phyloP scores from a whole-genome alignment of 2,113 vertebrate species.

The Saimiri boliviensis region DNA sequence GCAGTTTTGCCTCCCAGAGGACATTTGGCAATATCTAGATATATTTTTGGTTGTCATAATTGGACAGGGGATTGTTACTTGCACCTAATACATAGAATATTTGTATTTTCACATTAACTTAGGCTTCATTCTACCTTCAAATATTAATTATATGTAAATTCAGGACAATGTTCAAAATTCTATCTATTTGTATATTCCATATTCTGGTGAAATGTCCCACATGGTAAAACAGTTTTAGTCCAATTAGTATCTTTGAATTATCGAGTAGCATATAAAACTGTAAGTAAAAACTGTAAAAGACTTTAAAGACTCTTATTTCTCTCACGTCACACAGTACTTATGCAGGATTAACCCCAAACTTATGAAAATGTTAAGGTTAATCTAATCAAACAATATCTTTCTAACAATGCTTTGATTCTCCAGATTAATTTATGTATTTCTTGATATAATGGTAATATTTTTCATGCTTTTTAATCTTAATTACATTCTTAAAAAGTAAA shows the following conservation, averaged over 20 bases:
- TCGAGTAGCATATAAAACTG: neutral
- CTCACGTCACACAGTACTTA: neutral
- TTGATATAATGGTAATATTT: conserved; percentile 37
- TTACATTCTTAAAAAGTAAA: conserved; percentile 42
- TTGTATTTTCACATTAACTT: neutral
- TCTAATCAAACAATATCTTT: conserved; percentile 50
- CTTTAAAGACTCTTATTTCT: conserved; percentile 46
- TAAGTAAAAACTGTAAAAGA: conserved; percentile 53
- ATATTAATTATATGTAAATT: conserved; percentile 7
- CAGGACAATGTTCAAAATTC: neutral
- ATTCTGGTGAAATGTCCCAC: neutral
- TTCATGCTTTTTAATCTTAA: conserved; percentile 47
- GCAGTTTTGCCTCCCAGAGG: neutral
- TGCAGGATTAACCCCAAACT: conserved; percentile 32
- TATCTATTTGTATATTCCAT: neutral
- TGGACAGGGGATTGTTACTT: neutral
- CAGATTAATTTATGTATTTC: conserved; percentile 50
- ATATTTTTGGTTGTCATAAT: neutral
- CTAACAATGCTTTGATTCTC: conserved; percentile 46
- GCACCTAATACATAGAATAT: neutral
- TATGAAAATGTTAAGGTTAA: conserved; percentile 37
- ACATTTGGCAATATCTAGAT: neutral
- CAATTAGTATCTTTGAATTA: conserved; percentile 20
- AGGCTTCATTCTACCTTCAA: neutral
- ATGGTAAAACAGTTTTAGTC: neutral